A percentile compares a stretch with the other conserved stretches of the same genome.
Conservation (phyloP, 2,888 invertebrate genomes). For the Eumacrocentrus americanus region DNA sequence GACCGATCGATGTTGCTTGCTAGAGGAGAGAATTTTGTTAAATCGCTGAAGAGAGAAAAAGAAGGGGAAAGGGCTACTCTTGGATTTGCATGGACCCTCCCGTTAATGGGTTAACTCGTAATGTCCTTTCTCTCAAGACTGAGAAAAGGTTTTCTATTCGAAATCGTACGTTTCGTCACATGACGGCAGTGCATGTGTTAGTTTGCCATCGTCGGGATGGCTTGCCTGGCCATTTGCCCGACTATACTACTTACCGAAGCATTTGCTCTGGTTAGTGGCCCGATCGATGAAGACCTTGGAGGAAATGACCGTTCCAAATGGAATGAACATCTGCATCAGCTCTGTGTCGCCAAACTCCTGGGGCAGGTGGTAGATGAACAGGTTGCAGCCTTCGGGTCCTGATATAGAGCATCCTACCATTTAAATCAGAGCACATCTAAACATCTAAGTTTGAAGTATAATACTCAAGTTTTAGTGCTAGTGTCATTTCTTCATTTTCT, state of each 20-base stretch:
- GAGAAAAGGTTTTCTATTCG: no score
- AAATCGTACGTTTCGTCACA: no score
- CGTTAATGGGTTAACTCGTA: no score
- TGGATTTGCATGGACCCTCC: no score
- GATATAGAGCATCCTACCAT: constrained; percentile 88
- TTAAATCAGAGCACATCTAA: constrained; percentile 63
- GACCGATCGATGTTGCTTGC: no score
- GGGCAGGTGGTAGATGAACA: constrained; percentile 99
- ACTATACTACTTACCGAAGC: constrained; percentile 91
- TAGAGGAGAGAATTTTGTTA: no score
- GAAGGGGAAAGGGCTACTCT: no score
- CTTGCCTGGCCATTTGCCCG: no score
- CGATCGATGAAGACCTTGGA: constrained; percentile 99
- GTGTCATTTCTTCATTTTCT: constrained; percentile 42
- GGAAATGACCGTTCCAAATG: constrained; percentile 99
- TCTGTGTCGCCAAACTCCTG: constrained; percentile 99
- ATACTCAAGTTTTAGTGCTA: constrained; percentile 58
- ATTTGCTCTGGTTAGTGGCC: constrained; percentile 99
- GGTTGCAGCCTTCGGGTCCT: constrained; percentile 99
- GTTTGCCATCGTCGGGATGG: no score
- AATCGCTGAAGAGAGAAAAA: no score
- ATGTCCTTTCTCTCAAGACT: no score
- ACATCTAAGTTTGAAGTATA: constrained; percentile 62
- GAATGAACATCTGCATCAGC: constrained; percentile 99
- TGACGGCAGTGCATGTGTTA: no score